Conservation (phyloP, 2,113 vertebrate genomes). For the Columba livia region DNA sequence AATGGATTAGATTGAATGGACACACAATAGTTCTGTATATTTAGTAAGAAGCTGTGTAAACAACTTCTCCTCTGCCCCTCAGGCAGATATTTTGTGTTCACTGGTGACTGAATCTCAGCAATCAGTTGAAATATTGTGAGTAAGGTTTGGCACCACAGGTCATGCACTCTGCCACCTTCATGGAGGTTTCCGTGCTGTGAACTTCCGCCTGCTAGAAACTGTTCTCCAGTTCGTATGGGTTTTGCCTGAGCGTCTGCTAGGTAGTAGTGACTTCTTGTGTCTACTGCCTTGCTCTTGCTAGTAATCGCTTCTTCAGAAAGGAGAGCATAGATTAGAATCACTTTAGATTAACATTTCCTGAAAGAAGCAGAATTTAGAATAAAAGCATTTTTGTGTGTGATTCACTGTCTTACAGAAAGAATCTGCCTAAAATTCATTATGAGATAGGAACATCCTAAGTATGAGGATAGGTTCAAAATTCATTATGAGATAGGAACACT, state of each 20-base stretch:
- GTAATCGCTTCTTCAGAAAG: neutral
- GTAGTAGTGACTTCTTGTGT: neutral
- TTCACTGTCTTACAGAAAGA: neutral
- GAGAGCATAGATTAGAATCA: neutral
- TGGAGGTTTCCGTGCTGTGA: neutral
- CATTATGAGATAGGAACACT: neutral
- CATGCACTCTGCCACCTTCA: neutral
- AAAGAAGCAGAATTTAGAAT: neutral
- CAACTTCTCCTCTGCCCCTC: neutral
- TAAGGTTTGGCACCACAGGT: neutral
- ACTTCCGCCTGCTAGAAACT: neutral
- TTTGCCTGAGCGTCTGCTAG: neutral
- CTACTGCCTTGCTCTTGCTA: neutral
- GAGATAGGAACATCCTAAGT: neutral
- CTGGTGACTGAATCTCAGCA: neutral
- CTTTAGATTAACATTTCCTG: neutral
- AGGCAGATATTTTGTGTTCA: neutral
- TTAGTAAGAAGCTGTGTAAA: neutral
- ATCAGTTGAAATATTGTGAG: neutral
- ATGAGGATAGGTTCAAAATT: too few relatives aligned
- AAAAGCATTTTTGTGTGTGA: neutral
- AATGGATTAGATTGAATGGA: neutral
- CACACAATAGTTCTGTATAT: neutral
- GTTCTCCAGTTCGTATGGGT: accelerated
- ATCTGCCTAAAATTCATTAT: neutral